phyloP scores from a whole-genome alignment of 2,113 vertebrate species.

The Otus sunia region DNA sequence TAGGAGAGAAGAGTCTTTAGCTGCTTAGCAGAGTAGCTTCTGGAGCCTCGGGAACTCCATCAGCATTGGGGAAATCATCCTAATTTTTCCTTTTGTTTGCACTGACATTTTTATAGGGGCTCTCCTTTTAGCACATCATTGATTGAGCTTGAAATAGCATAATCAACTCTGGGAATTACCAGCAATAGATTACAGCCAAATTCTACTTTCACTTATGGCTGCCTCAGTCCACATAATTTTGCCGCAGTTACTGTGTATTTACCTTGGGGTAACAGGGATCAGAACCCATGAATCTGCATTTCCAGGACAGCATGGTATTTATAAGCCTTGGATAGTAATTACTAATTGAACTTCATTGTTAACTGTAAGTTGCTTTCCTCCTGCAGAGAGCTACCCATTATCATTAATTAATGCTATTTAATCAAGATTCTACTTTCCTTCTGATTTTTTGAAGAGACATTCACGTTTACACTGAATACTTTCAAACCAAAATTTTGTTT shows the following conservation, averaged over 20 bases:
- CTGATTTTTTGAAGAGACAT: not conserved
- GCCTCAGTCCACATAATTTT: not conserved
- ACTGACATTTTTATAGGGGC: constrained; percentile 30
- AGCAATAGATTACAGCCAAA: not conserved
- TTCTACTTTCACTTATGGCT: not conserved
- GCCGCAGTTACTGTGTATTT: not conserved
- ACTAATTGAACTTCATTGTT: not conserved
- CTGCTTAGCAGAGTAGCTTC: not conserved
- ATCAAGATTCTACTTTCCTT: not conserved
- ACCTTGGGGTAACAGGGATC: not conserved
- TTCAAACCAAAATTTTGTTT: not conserved
- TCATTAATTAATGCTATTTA: not conserved
- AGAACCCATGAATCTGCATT: not conserved
- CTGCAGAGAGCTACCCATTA: not conserved
- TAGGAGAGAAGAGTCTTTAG: not conserved
- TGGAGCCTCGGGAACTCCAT: not conserved
- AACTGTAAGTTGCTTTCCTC: constrained; percentile 1
- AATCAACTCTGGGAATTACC: constrained; percentile 45
- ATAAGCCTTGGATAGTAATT: not conserved
- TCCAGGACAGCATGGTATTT: not conserved
- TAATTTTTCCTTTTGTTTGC: constrained; percentile 31
- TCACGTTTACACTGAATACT: not conserved
- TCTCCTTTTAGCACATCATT: constrained; percentile 20
- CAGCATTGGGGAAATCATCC: not conserved
- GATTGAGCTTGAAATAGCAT: constrained; percentile 18